Conservation (phyloP, 1,140 invertebrate genomes). For the Drosophila quadrilineata region DNA sequence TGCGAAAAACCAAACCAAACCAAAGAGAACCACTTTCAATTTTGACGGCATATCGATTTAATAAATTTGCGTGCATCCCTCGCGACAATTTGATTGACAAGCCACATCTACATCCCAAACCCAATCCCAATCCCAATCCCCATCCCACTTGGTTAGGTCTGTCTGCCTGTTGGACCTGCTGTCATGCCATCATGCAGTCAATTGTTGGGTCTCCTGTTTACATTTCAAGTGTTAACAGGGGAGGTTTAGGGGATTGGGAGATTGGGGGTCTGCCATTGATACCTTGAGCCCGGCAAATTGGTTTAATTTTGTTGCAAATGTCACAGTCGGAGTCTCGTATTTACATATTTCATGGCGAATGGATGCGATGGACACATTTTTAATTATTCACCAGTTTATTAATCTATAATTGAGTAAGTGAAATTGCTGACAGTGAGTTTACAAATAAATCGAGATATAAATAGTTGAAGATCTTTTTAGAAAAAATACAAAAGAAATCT, state of each 20-base stretch:
- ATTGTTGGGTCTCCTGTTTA: constrained; percentile 29
- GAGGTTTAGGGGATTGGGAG: not conserved
- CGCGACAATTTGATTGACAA: constrained; percentile 76
- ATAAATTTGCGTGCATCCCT: constrained; percentile 70
- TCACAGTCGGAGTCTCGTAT: constrained; percentile 19
- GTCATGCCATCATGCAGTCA: constrained; percentile 18
- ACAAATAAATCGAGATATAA: too few species aligned
- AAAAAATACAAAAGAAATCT: too few species aligned
- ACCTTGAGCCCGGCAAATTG: constrained; percentile 26
- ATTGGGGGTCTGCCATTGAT: constrained; percentile 20
- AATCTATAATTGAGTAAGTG: too few species aligned
- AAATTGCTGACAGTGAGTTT: too few species aligned
- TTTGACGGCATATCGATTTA: constrained; percentile 77
- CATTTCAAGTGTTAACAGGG: constrained; percentile 8
- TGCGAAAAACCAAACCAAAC: too few species aligned
- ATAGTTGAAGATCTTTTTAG: too few species aligned
- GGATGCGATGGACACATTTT: too few species aligned
- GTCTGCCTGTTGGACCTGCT: not conserved
- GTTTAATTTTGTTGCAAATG: constrained; percentile 47
- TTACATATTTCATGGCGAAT: constrained; percentile 21
- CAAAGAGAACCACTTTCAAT: constrained; percentile 64
- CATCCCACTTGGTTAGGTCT: too few species aligned
- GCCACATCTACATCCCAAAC: constrained; percentile 23
- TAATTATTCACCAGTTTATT: not conserved
- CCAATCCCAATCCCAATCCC: too few species aligned